Percentiles rank a stretch among this genome's conserved stretches.
phyloP scores from a whole-genome alignment of 2,113 vertebrate genomes.

The Sinocyclocheilus anophthalmus region DNA sequence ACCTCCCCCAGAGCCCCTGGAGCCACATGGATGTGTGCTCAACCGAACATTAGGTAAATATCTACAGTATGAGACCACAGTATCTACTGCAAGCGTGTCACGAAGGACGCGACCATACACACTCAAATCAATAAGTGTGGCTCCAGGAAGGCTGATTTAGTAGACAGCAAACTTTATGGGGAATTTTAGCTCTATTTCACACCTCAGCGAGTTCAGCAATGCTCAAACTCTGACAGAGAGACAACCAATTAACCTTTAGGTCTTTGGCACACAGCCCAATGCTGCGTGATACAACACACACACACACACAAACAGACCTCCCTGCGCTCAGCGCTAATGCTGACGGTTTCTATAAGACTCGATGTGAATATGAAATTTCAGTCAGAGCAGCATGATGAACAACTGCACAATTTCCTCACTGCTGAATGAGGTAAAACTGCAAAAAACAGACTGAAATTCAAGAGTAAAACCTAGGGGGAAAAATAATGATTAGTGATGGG shows the following conservation, averaged over 20 bases:
- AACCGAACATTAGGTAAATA: neutral
- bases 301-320: neutral
- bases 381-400: neutral
- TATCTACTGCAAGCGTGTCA: slow-evolving; percentile 7
- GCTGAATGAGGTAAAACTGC: neutral
- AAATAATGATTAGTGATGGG: too few species aligned
- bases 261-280: slow-evolving; percentile 44
- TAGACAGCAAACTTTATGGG: slow-evolving; percentile 57
- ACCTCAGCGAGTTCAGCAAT: slow-evolving; percentile 54
- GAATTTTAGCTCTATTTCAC: slow-evolving; percentile 57
- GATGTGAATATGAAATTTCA: neutral
- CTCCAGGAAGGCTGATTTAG: slow-evolving; percentile 35
- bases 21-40: neutral
- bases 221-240: slow-evolving; percentile 51
- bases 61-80: neutral
- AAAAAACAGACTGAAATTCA: too few species aligned
- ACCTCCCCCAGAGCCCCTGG: slow-evolving; percentile 12
- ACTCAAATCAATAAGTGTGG: neutral
- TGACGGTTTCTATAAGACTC: neutral
- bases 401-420: neutral
- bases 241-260: slow-evolving; percentile 69
- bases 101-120: neutral
- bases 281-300: slow-evolving; percentile 50
- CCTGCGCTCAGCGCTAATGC: neutral
- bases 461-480: too few species aligned